A percentile compares a stretch with the other conserved stretches of the same genome.
phyloP scores from a whole-genome alignment of 1,140 invertebrate species.

The Nephila pilipes region DNA sequence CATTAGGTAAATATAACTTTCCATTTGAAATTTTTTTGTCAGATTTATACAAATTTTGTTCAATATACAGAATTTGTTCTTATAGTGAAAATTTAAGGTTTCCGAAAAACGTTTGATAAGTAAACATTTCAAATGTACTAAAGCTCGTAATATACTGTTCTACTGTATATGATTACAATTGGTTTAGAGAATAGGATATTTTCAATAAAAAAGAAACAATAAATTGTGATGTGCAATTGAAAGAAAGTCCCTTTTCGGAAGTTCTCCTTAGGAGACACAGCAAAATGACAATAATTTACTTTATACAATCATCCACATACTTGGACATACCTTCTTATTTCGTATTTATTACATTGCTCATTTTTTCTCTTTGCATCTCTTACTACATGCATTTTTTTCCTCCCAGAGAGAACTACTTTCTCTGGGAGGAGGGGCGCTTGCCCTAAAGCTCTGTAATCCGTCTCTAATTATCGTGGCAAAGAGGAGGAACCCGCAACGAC shows the following conservation, averaged over 20 bases:
- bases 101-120: too few relatives aligned
- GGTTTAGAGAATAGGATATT: too few relatives aligned
- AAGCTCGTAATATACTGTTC: too few relatives aligned
- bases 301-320: conserved; percentile 73
- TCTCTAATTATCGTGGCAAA: conserved; percentile 66
- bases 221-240: neutral
- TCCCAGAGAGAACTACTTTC: conserved; percentile 14
- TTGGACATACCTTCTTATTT: conserved; percentile 73
- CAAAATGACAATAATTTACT: conserved; percentile 73
- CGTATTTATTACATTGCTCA: conserved; percentile 72
- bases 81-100: too few relatives aligned
- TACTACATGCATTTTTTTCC: neutral
- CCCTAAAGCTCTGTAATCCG: conserved; percentile 49
- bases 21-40: too few relatives aligned
- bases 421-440: conserved; percentile 41
- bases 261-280: conserved; percentile 62
- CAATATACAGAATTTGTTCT: too few relatives aligned
- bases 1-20: too few relatives aligned
- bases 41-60: too few relatives aligned
- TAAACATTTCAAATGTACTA: too few relatives aligned
- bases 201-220: neutral
- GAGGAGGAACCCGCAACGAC: conserved; percentile 57
- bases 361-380: conserved; percentile 54
- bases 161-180: too few relatives aligned
- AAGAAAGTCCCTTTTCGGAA: neutral